Evolutionary conservation across 2,888 invertebrate genomes (phyloP), one percentile per base, ranked within the genome.

Genomic region (Eupeodes latifasciatus): DNA sequence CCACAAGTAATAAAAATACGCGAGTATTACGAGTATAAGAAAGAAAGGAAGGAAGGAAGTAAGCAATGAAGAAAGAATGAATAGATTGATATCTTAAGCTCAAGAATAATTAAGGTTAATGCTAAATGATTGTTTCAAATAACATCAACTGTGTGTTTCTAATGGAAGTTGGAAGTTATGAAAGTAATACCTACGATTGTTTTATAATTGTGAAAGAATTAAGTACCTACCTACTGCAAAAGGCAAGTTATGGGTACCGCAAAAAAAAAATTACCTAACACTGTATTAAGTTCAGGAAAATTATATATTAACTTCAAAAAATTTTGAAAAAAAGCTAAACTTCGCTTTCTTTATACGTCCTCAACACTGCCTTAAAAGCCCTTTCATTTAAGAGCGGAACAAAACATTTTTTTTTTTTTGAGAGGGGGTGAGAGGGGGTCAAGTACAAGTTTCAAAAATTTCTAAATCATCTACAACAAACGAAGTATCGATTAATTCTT

Each of bases 61-160:
- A 27, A 27, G 27, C 27, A 27, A 69, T 2, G 40, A 62, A n/a
- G 57, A 16, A 71, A 81, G 12, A 10, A 59, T 12, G 34, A 16
- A 77, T 55, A 64, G 69, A 84, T 80, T 55, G 53, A 51, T 71
- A 84, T 80, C 84, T 47, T 12, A 53, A 67, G 61, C 57, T 49
- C 19, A 34, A 71, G 51, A 71, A 62, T 75, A 71, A 84, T 76
- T 80, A 80, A 75, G 75, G 84, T 80, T 71, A 62, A 74, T 75
- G 40, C 16, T 49, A 69, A 59, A 67, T 69, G 40, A 9, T 27
- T 57, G 71, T 27, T 71, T 57, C 19, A 57, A 67, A 57, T 12
- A 44, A 34, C 36, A 36, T 16, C 34, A 27, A 27, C 27, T 27
- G 27, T 40, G 40, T 51, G 19, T 53, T 36, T 11, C 53, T 69